Evolutionary conservation across 2,888 invertebrate genomes (phyloP), one percentile per base, ranked within the genome.

Genomic region (Himalopsyche tibetana): DNA sequence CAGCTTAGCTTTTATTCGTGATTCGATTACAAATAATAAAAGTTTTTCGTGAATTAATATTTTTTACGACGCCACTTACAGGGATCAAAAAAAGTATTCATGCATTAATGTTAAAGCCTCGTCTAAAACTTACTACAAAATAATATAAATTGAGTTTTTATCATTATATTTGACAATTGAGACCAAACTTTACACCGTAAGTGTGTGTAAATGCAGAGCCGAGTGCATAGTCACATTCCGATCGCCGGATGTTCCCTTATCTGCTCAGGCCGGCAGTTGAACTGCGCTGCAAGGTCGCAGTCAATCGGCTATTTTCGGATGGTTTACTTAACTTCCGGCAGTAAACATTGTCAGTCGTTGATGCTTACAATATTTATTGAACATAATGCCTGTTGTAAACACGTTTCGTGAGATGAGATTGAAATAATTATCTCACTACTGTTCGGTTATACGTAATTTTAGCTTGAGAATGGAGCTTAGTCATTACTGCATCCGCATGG

Each of bases 221-320:
- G 19, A 74, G 74, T 74, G 74, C 74, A 74, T 74, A 38, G 74
- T 74, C 74, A 36, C 74, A 74, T 74, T 74, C 74, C 74, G 12
- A 74, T 74, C 74, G 74, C 74, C 74, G 74, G 74, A 74, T 74
- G 74, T 74, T 74, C 38, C 74, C 74, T 74, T 74, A 74, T 74
- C 74, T 74, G 38, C 38, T 9, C 28, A 12, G 38, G 38, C 74
- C 74, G 74, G 74, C 74, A 74, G 74, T 74, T 36, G 36, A 74
- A 74, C 74, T 74, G 74, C 36, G 38, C 74, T 36, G 74, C 74
- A 74, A 74, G 74, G 74, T 74, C 74, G 74, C 74, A 74, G 74
- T 74, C 74, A 74, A 74, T 74, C 74, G 74, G 74, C 74, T 74
- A 74, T 74, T 74, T 74, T 74, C 38, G 74, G 38, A 74, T 15